Percentiles rank a stretch among this genome's conserved stretches.
Evolutionary conservation across 2,888 invertebrate species (phyloP).

Genomic region (Glaucopsyche alexis): DNA sequence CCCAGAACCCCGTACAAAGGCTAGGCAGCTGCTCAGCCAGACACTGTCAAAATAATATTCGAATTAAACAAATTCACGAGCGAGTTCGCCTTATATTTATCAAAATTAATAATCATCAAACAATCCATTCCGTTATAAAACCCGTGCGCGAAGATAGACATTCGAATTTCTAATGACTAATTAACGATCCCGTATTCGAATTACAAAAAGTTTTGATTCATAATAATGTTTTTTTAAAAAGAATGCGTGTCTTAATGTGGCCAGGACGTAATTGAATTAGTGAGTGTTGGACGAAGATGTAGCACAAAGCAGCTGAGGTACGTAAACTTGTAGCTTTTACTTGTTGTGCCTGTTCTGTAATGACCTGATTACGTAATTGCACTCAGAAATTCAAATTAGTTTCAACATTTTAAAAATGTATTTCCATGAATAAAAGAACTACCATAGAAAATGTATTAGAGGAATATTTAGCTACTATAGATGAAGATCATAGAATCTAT

Average conservation of each 20-base stretch:
- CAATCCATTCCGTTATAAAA: constrained; percentile 5
- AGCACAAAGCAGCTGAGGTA: constrained; percentile 47
- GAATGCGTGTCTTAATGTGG: constrained; percentile 51
- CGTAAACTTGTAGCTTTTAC: constrained; percentile 63
- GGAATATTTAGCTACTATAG: not conserved
- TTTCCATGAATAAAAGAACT: constrained; percentile 29
- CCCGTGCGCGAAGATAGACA: constrained; percentile 16
- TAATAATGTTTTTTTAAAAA: constrained; percentile 39
- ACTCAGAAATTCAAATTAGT: constrained; percentile 12
- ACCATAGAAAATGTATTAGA: not conserved
- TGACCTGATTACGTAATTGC: constrained; percentile 62
- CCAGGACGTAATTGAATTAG: constrained; percentile 48
- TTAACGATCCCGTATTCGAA: constrained; percentile 24
- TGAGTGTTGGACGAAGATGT: constrained; percentile 57
- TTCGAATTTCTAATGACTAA: constrained; percentile 26
- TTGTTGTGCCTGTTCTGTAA: constrained; percentile 63
- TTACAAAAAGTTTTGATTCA: constrained; percentile 28
- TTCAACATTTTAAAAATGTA: constrained; percentile 48
- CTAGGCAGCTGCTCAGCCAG: constrained; percentile 59
- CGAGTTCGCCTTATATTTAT: constrained; percentile 37
- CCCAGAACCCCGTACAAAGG: constrained; percentile 62
- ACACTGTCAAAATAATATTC: constrained; percentile 69
- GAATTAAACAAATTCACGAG: constrained; percentile 55
- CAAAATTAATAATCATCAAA: constrained; percentile 20
- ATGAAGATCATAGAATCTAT: not conserved